Base-by-base conservation (phyloP, 64 coral and sea anemone species). In the Hydrozoanthus tunicans region DNA sequence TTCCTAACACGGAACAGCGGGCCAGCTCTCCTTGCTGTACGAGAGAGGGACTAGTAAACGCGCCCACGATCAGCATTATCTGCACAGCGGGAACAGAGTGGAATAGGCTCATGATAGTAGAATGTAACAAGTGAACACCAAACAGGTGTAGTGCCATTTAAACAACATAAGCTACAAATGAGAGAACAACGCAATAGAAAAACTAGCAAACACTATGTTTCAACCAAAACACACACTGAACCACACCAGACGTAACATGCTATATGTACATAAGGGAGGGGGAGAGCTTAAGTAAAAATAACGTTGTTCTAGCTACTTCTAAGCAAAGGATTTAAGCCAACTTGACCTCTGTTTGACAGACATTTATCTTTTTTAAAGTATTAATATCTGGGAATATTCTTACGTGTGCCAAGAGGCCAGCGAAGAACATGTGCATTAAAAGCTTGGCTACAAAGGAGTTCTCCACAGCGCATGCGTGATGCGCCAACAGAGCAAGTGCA, bases 391-490 rank as follows among this genome's bases (percentile, higher is more conserved):
- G 10, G 58, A 6, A 89, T 51, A 51, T 63, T 90, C 91, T 82
- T 71, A 98, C 96, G 64, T 98, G 96, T 9, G 82, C 83, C 54
- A 90, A 73, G 53, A 98, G 86, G 25, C 96, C 81, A 54, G 96
- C 81, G 68, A 98, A 98, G 54, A 98, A 98, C 94, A 98, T 92
- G 80, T 98, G 96, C 94, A 95, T 98, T 63, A 98, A 7, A 23
- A 98, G 77, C 83, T 98, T 98, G 84, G 96, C 93, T 57, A 94
- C 92, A 86, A 98, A 98, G 67, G 93, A 92, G 53, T 98, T 98
- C 26, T 93, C 94, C 1, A 98, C 89, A 58, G 96, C 95, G 24
- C 96, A 98, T 62, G 89, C 69, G 79, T 95, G 94, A 83, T 98
- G 96, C 27, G 92, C 78, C 14, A 98, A 62, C 59, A 98, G 17